A percentile compares a stretch with the other conserved stretches of the same genome.
Conservation (phyloP, 2,888 invertebrate genomes). For the Hydraecia micacea region DNA sequence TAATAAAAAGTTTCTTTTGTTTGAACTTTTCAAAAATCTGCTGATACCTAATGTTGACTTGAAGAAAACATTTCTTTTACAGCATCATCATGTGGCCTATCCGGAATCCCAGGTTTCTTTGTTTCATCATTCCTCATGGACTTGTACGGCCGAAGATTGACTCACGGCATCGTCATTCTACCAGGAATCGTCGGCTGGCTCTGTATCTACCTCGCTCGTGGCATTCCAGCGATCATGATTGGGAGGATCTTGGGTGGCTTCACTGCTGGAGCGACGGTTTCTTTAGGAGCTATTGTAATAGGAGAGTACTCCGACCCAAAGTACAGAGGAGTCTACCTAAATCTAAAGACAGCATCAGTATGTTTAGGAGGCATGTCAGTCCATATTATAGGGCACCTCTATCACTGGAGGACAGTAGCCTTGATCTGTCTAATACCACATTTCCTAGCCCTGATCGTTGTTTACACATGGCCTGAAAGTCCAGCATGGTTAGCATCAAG, state of each 20-base stretch:
- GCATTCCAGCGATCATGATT: slow-evolving; percentile 69
- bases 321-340: slow-evolving; percentile 78
- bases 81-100: slow-evolving; percentile 74
- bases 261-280: slow-evolving; percentile 70
- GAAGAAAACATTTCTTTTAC: slow-evolving; percentile 54
- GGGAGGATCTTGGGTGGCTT: slow-evolving; percentile 75
- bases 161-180: slow-evolving; percentile 70
- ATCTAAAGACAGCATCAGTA: slow-evolving; percentile 76
- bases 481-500: slow-evolving; percentile 90
- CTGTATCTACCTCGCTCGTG: slow-evolving; percentile 70
- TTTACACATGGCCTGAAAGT: slow-evolving; percentile 90
- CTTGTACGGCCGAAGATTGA: slow-evolving; percentile 70
- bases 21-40: not conserved
- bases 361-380: slow-evolving; percentile 74
- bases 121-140: slow-evolving; percentile 76
- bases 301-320: slow-evolving; percentile 80
- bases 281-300: slow-evolving; percentile 77
- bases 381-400: slow-evolving; percentile 72
- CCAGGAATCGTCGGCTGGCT: slow-evolving; percentile 77
- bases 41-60: not conserved
- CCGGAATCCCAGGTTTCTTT: slow-evolving; percentile 73
- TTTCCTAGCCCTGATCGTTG: slow-evolving; percentile 69
- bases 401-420: slow-evolving; percentile 75
- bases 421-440: slow-evolving; percentile 71
- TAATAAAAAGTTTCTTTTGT: not conserved